Percentiles rank a stretch among this genome's conserved stretches.
phyloP scores from a whole-genome alignment of 1,140 invertebrate genomes.

The Dinothrombium tinctorium region DNA sequence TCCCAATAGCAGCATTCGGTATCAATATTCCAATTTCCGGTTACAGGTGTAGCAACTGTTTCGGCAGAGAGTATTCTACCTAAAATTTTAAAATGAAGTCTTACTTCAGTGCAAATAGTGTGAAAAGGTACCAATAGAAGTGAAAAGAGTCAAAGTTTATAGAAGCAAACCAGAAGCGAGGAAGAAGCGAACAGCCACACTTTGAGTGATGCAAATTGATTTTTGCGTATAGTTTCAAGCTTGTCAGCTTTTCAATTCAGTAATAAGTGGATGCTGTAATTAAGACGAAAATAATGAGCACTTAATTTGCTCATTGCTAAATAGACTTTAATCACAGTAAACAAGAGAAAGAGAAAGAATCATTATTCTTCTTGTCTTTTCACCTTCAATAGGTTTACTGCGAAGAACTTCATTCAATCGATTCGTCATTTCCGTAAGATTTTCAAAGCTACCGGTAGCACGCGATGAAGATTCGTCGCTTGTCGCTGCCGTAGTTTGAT shows the following conservation, averaged over 20 bases:
- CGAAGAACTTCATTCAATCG: neutral
- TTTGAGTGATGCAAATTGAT: neutral
- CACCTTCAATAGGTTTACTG: neutral
- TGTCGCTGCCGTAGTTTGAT: no score
- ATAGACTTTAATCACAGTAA: no score
- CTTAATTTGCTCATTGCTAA: no score
- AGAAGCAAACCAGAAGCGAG: neutral
- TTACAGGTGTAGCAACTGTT: conserved; percentile 5
- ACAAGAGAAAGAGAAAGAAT: no score
- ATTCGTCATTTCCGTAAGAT: neutral
- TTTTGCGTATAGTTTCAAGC: neutral
- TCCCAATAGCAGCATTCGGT: neutral
- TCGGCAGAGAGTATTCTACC: conserved; percentile 6
- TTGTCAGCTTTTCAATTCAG: neutral
- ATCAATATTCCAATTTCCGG: conserved; percentile 3
- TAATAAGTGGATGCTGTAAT: neutral
- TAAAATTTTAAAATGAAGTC: no score
- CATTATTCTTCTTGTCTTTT: neutral
- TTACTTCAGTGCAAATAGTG: no score
- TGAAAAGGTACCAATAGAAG: no score
- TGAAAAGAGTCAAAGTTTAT: no score
- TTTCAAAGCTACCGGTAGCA: no score
- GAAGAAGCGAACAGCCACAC: neutral
- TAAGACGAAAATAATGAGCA: no score
- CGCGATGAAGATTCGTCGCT: no score